These are phyloP conservation scores for Lagenorhynchus albirostris DNA, from an alignment of 2,113 vertebrate genomes.

Conservation along the genomic window DNA sequence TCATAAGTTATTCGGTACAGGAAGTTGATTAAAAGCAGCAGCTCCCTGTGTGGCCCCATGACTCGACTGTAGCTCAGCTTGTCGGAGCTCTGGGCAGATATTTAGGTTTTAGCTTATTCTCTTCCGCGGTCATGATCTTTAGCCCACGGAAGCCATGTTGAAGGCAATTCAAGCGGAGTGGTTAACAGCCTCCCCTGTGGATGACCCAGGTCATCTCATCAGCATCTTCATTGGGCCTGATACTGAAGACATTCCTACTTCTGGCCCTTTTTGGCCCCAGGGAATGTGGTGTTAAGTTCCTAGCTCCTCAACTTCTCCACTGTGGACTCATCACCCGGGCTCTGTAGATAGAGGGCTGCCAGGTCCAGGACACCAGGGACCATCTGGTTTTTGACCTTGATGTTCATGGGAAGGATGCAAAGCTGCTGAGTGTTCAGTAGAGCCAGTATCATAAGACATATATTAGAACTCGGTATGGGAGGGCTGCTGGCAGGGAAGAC, in stretches of 20 bases:
- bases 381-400: neutral
- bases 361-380: neutral
- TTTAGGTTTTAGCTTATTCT: neutral
- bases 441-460: neutral
- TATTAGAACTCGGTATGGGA: neutral
- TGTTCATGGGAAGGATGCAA: neutral
- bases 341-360: neutral
- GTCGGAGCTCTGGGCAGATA: neutral
- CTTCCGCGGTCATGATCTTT: neutral
- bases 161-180: neutral
- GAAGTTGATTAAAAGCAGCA: slow-evolving; percentile 39
- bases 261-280: neutral
- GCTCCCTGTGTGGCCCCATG: neutral
- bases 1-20: neutral
- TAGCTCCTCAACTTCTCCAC: neutral
- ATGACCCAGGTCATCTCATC: neutral
- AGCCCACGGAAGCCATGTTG: neutral
- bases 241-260: neutral
- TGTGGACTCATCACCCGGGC: neutral
- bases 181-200: neutral
- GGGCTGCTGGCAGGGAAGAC: neutral
- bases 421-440: neutral
- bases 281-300: neutral
- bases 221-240: neutral
- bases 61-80: neutral